A percentile compares a stretch with the other conserved stretches of the same genome.
Evolutionary conservation across 2,888 invertebrate species (phyloP).

Genomic region (Matsumyia berberina): DNA sequence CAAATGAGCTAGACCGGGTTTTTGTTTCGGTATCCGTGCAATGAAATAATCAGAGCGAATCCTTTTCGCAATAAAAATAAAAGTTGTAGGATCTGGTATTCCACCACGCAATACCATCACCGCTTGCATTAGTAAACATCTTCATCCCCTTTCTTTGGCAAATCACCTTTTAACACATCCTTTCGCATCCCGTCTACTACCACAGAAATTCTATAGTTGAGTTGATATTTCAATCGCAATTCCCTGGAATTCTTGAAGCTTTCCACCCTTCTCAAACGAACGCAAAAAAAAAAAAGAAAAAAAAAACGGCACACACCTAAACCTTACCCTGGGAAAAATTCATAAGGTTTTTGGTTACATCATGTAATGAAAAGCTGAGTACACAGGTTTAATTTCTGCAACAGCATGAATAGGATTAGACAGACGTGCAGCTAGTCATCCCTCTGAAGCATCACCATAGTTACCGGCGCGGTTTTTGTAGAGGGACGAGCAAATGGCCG

Average conservation of each 20-base stretch:
- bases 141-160: not conserved
- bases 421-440: conserved; percentile 49
- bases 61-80: conserved; percentile 32
- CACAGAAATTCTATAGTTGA: conserved; percentile 47
- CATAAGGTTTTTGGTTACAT: conserved; percentile 72
- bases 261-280: conserved; percentile 55
- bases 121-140: conserved; percentile 32
- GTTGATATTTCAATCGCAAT: conserved; percentile 65
- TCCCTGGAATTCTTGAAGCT: conserved; percentile 68
- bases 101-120: not conserved
- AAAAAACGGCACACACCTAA: conserved; percentile 46
- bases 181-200: conserved; percentile 25
- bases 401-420: conserved; percentile 34
- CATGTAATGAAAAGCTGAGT: conserved; percentile 74
- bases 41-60: conserved; percentile 11
- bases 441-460: conserved; percentile 37
- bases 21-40: no score
- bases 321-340: conserved; percentile 71
- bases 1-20: conserved; percentile 36
- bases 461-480: conserved; percentile 17
- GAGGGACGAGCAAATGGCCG: conserved; percentile 19
- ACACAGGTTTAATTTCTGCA: conserved; percentile 36
- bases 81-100: conserved; percentile 33
- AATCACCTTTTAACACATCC: conserved; percentile 43
- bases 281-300: conserved; percentile 28